phyloP scores from a whole-genome alignment of 1,140 invertebrate species.

The Heliconius hewitsoni region DNA sequence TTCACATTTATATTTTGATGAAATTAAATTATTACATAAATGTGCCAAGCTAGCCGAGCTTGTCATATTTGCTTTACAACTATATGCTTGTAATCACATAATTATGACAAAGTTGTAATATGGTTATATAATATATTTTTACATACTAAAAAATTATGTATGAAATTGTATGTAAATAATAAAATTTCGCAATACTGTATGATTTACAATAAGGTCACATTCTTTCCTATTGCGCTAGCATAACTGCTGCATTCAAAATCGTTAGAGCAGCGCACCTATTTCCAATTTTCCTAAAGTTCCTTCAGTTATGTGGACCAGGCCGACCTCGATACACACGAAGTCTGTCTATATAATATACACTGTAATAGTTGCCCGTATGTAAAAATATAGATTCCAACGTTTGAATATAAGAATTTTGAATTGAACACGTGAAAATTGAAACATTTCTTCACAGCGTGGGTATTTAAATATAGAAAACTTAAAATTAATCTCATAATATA shows the following conservation, averaged over 20 bases:
- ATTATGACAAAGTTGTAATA: neutral
- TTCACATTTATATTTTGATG: neutral
- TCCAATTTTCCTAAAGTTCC: constrained; percentile 39
- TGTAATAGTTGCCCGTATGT: constrained; percentile 3
- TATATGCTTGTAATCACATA: neutral
- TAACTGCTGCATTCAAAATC: constrained; percentile 36
- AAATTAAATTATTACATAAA: neutral
- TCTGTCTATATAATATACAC: constrained; percentile 24
- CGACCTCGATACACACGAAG: constrained; percentile 29
- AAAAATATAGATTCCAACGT: constrained; percentile 18
- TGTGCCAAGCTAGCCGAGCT: no score
- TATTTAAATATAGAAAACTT: no score
- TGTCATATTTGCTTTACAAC: no score
- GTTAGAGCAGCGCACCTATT: constrained; percentile 36
- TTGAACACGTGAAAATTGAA: neutral
- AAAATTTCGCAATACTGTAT: constrained; percentile 24
- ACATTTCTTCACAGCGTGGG: neutral
- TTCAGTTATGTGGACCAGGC: constrained; percentile 22
- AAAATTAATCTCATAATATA: no score
- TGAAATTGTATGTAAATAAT: neutral
- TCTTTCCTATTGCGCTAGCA: constrained; percentile 30
- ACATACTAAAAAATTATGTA: no score
- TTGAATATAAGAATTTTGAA: no score
- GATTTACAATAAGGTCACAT: constrained; percentile 30
- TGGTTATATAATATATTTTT: neutral